Evolutionary conservation across 2,113 vertebrate species (phyloP).

Genomic region (Pomatostomus ruficeps): DNA sequence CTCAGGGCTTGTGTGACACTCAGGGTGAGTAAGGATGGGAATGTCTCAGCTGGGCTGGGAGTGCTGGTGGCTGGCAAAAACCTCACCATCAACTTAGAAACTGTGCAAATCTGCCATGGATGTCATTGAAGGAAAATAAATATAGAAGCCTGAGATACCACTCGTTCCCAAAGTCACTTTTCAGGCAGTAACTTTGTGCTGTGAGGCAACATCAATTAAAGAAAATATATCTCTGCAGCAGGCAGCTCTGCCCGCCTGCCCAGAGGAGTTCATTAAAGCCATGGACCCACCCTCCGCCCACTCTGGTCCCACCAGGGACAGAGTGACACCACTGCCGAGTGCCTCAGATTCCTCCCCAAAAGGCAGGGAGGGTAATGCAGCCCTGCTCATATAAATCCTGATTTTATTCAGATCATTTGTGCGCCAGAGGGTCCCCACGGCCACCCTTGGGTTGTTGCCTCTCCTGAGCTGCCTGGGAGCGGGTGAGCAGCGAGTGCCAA

Average conservation of each 20-base stretch:
- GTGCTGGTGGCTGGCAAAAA: neutral
- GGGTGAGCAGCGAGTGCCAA: fast-evolving
- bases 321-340: neutral
- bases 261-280: neutral
- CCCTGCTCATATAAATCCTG: fast-evolving
- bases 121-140: conserved; percentile 59
- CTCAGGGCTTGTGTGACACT: fast-evolving
- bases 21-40: neutral
- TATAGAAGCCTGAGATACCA: conserved; percentile 50
- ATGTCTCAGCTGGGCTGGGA: neutral
- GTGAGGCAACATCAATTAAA: conserved; percentile 32
- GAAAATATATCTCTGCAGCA: conserved; percentile 25
- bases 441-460: too few relatives aligned
- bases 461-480: neutral
- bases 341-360: fast-evolving
- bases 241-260: neutral
- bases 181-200: neutral
- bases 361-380: neutral
- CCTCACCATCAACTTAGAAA: neutral
- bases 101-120: neutral
- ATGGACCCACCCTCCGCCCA: fast-evolving
- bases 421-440: fast-evolving
- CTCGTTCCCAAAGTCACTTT: conserved; percentile 33
- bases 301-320: fast-evolving
- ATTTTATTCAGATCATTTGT: neutral